Evolutionary conservation across 2,113 vertebrate species (phyloP).

Genomic region (Nesogale talazaci): DNA sequence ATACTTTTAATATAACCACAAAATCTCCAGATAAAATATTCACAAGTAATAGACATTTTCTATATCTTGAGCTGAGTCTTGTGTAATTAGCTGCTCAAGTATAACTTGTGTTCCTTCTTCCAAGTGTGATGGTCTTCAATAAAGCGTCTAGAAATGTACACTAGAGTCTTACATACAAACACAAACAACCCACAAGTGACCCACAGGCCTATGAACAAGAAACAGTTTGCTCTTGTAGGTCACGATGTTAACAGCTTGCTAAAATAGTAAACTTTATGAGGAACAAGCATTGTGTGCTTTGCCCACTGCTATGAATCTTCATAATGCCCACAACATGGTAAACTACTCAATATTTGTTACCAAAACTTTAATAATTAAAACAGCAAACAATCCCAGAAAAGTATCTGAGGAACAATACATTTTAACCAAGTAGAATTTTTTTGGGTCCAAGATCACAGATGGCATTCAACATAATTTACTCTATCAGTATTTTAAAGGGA

Average conservation of each 20-base stretch:
- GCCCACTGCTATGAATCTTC: too few species aligned
- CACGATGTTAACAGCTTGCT: too few species aligned
- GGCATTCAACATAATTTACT: not conserved
- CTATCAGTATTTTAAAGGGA: not conserved
- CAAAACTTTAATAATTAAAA: too few species aligned
- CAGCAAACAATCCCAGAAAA: not conserved
- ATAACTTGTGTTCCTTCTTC: not conserved
- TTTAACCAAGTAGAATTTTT: not conserved
- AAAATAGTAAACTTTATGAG: too few species aligned
- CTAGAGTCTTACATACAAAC: too few species aligned
- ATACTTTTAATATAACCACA: not conserved
- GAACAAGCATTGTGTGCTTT: too few species aligned
- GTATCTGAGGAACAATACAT: not conserved
- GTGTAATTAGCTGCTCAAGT: not conserved
- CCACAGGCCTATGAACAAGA: too few species aligned
- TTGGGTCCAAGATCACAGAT: not conserved
- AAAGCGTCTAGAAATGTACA: too few species aligned
- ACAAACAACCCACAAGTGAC: too few species aligned
- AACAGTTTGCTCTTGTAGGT: too few species aligned
- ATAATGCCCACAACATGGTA: too few species aligned
- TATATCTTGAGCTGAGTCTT: not conserved
- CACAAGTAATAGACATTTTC: not conserved
- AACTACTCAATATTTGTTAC: too few species aligned
- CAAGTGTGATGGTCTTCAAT: not conserved
- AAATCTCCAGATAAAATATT: not conserved